phyloP scores from a whole-genome alignment of 2,797 vertebrate species.

The Kryptopterus vitreolus region DNA sequence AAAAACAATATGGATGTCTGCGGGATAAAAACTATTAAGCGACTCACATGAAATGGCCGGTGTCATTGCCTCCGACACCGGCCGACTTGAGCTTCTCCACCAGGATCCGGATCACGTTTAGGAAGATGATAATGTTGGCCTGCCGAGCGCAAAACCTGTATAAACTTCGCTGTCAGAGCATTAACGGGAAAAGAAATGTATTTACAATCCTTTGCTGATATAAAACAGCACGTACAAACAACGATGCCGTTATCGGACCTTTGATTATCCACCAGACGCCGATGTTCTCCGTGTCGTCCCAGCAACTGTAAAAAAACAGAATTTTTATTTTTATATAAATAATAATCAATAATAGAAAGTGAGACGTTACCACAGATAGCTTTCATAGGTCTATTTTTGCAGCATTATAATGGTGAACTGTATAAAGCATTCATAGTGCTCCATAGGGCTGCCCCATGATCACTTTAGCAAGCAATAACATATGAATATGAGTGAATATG shows the following conservation, averaged over 20 bases:
- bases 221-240: slow-evolving; percentile 69
- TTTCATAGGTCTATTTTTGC: no score
- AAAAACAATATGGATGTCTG: no score
- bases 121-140: slow-evolving; percentile 86
- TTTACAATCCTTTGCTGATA: neutral
- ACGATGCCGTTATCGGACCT: slow-evolving; percentile 83
- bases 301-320: slow-evolving; percentile 72
- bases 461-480: no score
- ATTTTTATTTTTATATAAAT: no score
- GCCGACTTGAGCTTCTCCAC: slow-evolving; percentile 83
- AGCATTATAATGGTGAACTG: no score
- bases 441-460: no score
- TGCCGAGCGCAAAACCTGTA: slow-evolving; percentile 51
- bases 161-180: neutral
- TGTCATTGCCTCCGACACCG: slow-evolving; percentile 75
- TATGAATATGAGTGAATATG: no score
- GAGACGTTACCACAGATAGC: no score
- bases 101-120: slow-evolving; percentile 85
- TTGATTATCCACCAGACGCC: slow-evolving; percentile 88
- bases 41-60: slow-evolving; percentile 83
- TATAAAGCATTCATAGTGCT: no score
- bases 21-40: neutral
- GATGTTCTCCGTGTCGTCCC: slow-evolving; percentile 81
- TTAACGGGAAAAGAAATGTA: neutral
- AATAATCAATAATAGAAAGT: no score